Evolutionary conservation across 1,140 invertebrate species (phyloP), one percentile per base, ranked within the genome.

Genomic region (Diorhabda carinulata): DNA sequence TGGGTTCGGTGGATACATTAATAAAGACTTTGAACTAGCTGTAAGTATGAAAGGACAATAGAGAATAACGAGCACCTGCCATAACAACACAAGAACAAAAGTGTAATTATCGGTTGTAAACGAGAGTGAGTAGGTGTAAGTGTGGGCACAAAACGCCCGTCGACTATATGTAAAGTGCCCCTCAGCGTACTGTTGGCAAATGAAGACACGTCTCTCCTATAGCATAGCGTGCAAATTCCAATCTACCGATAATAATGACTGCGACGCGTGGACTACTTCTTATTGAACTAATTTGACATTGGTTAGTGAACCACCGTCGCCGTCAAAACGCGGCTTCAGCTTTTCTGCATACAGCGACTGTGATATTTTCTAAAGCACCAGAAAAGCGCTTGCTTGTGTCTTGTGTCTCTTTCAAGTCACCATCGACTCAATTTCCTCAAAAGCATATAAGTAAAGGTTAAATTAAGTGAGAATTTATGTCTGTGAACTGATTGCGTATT

Each of bases 251-350:
- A 77, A 79, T 79, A 79, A 79, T 79, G 77, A 79, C 74, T 78
- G 73, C 72, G 74, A 78, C 72, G 77, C 78, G 78, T 79, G 78
- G 78, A 77, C 78, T 79, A 73, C 67, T 77, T 78, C 78, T 79
- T 79, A 79, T 79, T 79, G 77, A 79, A 79, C 78, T 77, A 79
- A 79, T 79, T 79, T 79, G 73, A 63, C 74, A 74, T 73, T 75
- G 76, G 76, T 77, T 77, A 76, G 75, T 70, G 73, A 70, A 73
- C 70, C 70, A 43, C 66, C 58, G 56, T 52, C 47, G n/a, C 47
- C 57, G 67, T 70, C 70, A 64, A 64, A 68, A 62, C 73, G 73
- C 75, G 69, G 72, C 71, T 72, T 74, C 73, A 72, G 74, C 74
- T 75, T 75, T 75, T 73, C 69, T 66, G 67, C 69, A 52, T 52